These are phyloP conservation scores for Zaprionus camerounensis DNA, from an alignment of 1,140 invertebrate genomes.

Conservation along the genomic window DNA sequence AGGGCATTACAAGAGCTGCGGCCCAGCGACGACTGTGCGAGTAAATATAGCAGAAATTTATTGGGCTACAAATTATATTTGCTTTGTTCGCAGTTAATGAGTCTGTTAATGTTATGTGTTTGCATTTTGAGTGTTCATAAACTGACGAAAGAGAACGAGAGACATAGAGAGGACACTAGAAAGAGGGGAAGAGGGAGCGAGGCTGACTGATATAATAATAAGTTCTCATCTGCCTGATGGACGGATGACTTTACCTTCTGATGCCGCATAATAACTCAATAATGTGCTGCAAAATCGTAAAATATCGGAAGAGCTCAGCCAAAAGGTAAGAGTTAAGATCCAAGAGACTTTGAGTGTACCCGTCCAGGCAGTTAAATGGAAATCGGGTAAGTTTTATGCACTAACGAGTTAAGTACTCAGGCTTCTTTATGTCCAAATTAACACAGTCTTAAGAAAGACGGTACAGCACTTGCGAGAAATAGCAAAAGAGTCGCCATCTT, in stretches of 20 bases:
- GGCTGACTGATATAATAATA: slow-evolving; percentile 38
- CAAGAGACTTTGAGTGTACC: not conserved
- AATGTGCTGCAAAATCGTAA: slow-evolving; percentile 76
- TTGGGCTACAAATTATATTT: slow-evolving; percentile 82
- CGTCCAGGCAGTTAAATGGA: slow-evolving; percentile 12
- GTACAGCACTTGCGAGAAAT: not conserved
- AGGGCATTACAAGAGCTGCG: slow-evolving; percentile 32
- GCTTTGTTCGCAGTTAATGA: slow-evolving; percentile 79
- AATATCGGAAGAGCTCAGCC: slow-evolving; percentile 24
- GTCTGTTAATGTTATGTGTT: slow-evolving; percentile 80
- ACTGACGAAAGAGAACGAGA: slow-evolving; percentile 31
- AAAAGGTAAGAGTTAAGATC: slow-evolving; percentile 11
- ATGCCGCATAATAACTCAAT: slow-evolving; percentile 77
- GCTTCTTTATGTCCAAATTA: slow-evolving; percentile 6
- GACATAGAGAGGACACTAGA: not conserved
- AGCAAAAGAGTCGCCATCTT: not conserved
- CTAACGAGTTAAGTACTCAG: slow-evolving; percentile 25
- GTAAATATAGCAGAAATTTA: slow-evolving; percentile 62
- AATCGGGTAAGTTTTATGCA: slow-evolving; percentile 37
- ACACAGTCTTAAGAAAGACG: not conserved
- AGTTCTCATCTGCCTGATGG: slow-evolving; percentile 23
- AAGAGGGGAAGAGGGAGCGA: not conserved
- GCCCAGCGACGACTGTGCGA: slow-evolving; percentile 13
- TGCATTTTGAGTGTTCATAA: slow-evolving; percentile 80
- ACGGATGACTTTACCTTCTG: slow-evolving; percentile 39